Base-by-base conservation (phyloP, 1,140 invertebrate genomes). In the Drosophila subpulchrella region DNA sequence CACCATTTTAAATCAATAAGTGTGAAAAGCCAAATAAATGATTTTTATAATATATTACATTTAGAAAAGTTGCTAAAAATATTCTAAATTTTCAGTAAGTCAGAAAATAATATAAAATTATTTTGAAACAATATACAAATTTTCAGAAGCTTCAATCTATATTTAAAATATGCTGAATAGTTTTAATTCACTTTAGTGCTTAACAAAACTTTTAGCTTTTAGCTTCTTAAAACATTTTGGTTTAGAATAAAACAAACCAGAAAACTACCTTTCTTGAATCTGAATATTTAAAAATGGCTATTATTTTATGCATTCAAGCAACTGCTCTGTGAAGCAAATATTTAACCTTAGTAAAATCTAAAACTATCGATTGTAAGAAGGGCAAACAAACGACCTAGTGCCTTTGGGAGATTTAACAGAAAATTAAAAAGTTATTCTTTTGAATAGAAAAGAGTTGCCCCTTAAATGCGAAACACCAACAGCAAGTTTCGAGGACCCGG, bases 401-500 rank as follows among this genome's bases (percentile, higher is more conserved):
- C n/a, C 27, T 10, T 2, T 10, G 10, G 27, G 8, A 50, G 10
- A 50, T 11, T 8, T 11, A 2, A 36, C 12, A 20, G 11, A 36
- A 51, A 12, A 51, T 17, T 17, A 36, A 36, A 36, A 34, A 51
- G 32, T 36, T 20, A 36, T 51, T 36, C 32, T 36, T 50, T 36
- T 6, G 17, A 30, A 48, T 48, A 15, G 30, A 27, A 48, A 12
- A 8, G 47, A 8, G 24, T 30, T 30, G 15, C 12, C 47, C 47
- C 27, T 30, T 48, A 30, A 39, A 36, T 39, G 30, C 27, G 32
- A 67, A 53, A 53, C 30, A 44, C 38, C 11, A 30, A 15, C 27
- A 51, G 7, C 17, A 68, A 53, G 63, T 47, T 44, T 30, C 8
- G 8, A 30, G 60, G 60, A 53, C 61, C 65, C 24, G 46, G 15